Evolutionary conservation across 2,797 vertebrate species (phyloP).

Genomic region (Periophthalmus magnuspinnatus): DNA sequence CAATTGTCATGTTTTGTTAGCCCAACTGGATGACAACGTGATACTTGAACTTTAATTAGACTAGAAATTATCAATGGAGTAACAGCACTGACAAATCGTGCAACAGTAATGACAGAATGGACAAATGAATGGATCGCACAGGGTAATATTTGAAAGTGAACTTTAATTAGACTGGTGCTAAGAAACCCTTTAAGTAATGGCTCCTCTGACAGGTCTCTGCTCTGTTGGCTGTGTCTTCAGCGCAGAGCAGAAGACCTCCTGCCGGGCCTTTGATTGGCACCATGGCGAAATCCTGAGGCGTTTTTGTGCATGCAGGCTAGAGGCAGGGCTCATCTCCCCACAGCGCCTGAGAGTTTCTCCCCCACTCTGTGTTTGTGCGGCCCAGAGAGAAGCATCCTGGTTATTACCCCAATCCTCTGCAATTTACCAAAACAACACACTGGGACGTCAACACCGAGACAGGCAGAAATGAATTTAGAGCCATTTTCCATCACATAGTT

Average conservation of each 20-base stretch:
- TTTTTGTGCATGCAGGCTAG: not conserved
- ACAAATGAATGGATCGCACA: too few relatives aligned
- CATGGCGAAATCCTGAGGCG: not conserved
- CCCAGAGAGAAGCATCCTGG: conserved; percentile 19
- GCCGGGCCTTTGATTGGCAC: conserved; percentile 1
- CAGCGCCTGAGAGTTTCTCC: not conserved
- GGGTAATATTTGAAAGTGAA: not conserved
- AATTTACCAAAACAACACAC: conserved; percentile 27
- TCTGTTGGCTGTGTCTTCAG: not conserved
- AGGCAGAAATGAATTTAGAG: conserved; percentile 12
- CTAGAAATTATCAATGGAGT: too few relatives aligned
- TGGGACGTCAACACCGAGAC: not conserved
- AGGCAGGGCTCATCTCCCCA: conserved; percentile 4
- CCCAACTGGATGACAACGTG: too few relatives aligned
- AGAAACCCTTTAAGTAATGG: not conserved
- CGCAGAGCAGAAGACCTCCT: not conserved
- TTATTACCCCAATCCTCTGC: conserved; percentile 24
- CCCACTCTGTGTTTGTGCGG: conserved; percentile 28
- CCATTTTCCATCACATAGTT: not conserved
- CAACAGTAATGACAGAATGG: too few relatives aligned
- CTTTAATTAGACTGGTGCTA: not conserved
- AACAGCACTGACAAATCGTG: too few relatives aligned
- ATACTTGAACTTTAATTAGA: too few relatives aligned
- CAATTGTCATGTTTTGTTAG: too few relatives aligned
- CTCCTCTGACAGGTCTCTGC: not conserved